Evolutionary conservation across 1,140 invertebrate species (phyloP), one percentile per base, ranked within the genome.

Genomic region (Euglossa dilemma): DNA sequence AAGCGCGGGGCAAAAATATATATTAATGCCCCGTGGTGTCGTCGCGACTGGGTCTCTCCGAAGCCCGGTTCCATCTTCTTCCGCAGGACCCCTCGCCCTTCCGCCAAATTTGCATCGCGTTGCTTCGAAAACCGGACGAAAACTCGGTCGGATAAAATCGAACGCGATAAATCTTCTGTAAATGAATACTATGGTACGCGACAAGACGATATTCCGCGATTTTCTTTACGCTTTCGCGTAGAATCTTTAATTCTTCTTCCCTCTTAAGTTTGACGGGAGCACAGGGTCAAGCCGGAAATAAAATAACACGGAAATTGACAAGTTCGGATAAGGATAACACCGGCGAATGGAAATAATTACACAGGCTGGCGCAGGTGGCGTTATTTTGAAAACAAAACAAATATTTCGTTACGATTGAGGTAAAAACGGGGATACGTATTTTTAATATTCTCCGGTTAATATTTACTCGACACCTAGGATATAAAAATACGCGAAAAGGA

Each of bases 401-500:
- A 80, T 59, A 80, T 61, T 80, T 72, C 52, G 25, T 45, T 61
- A 63, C 78, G 52, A 52, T 54, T 36, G 23, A 23, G 59, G 52
- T 64, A 54, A 73, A 80, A 80, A 52, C 61, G 18, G 45, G 14
- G 20, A 12, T 18, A 23, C 47, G 47, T 63, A 28, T 50, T 80
- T 73, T 80, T 64, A 72, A 61, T 71, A 61, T 71, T 14, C 25
- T 11, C 23, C 56, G 16, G 16, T 36, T 71, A 56, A 80, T 59
- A 63, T 50, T 63, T 80, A 63, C 6, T 36, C 57, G 8, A 73
- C 69, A 43, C 69, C 47, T 52, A 28, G 47, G n/a, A 36, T 73
- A 63, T 16, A 79, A 59, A 73, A 43, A 63, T 43, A 63, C 57
- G 63, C 57, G 25, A 78, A 71, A n/a, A 72, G 72, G 69, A 83